These are phyloP conservation scores for Dreissena rostriformis DNA, from an alignment of 1,140 invertebrate species.

Conservation along the genomic window DNA sequence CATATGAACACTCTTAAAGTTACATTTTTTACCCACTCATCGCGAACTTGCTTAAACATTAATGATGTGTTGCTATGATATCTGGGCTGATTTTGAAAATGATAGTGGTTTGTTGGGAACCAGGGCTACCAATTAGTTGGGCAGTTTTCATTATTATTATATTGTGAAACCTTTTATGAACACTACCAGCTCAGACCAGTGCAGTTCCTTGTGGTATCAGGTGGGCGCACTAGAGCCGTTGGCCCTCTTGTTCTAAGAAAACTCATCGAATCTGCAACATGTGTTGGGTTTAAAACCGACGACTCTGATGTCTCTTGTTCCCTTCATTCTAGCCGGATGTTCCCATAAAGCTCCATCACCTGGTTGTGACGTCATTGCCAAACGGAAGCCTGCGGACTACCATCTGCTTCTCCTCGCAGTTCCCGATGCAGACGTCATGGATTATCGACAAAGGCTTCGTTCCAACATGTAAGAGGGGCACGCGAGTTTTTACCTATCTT, in stretches of 20 bases:
- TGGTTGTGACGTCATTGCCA: conserved; percentile 1
- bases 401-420: conserved; percentile 1
- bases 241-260: neutral
- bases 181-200: no score
- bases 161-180: no score
- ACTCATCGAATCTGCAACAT: neutral
- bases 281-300: no score
- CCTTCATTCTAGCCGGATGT: neutral
- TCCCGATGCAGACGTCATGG: neutral
- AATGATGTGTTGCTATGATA: no score
- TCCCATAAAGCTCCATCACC: conserved; percentile 6
- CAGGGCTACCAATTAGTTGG: no score
- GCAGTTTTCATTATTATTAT: no score
- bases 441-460: conserved; percentile 16
- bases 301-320: neutral
- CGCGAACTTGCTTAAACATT: no score
- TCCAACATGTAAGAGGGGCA: conserved; percentile 15
- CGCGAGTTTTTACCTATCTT: no score
- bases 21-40: no score
- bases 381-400: neutral
- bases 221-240: neutral
- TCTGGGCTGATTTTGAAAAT: no score
- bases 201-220: neutral
- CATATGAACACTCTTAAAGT: no score
- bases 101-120: no score